Base-by-base conservation (phyloP, 1,140 invertebrate species). In the Dendrolimus kikuchii region DNA sequence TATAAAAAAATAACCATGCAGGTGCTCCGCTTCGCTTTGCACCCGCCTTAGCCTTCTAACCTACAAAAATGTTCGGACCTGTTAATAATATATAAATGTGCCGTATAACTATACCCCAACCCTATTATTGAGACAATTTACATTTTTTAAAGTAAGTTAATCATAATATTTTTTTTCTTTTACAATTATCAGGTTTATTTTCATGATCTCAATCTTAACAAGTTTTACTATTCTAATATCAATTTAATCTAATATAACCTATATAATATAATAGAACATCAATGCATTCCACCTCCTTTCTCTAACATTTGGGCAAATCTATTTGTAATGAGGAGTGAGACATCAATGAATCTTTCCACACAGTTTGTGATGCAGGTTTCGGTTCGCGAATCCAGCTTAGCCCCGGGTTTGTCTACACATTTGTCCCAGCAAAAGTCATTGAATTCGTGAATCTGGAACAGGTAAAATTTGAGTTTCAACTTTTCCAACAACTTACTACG, bases 341-440 rank as follows among this genome's bases (percentile, higher is more conserved):
- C 93, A 86, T 98, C 97, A 59, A 99, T 96, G 74, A 98, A 99
- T 64, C 97, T 89, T 66, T 98, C 95, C 0, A 98, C 96, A 88
- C 97, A 99, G 83, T 98, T 98, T 38, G 90, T 91, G 37, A 99
- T 85, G 74, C 97, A 99, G 0, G 93, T 93, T 88, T 98, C 96
- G 7, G 95, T 96, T 71, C 92, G 91, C 36, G 92, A 91, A 71
- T 98, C 97, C 58, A 99, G 80, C 86, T 96, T 98, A 40, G 89
- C 91, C 59, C 92, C 90, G 36, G 96, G 95, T 74, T 96, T 96
- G 38, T 96, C 96, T 4, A 98, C 90, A 77, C 97, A 98, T 80
- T 95, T 96, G 7, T 98, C 96, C 96, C 96, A 99, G 81, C 97
- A 99, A 53, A 95, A 91, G 70, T 97, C 95, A 64, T 95, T 97